These are phyloP conservation scores for Amazona ochrocephala DNA, from an alignment of 2,797 vertebrate species.

Conservation along the genomic window DNA sequence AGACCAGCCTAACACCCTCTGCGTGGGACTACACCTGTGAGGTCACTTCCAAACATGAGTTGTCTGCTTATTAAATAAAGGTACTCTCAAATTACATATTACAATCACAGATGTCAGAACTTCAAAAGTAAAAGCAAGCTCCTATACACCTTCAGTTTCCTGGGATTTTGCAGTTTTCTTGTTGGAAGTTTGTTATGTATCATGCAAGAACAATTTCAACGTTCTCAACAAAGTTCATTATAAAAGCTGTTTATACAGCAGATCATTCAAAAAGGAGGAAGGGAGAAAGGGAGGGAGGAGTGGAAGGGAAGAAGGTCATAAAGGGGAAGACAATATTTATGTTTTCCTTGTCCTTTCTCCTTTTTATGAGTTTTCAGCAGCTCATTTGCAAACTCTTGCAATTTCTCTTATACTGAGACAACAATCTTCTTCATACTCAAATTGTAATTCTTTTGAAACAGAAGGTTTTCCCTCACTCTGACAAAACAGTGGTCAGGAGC, in stretches of 20 bases:
- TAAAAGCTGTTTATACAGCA: background rate
- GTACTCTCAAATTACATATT: background rate
- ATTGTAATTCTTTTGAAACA: background rate
- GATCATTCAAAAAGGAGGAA: background rate
- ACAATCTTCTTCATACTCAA: background rate
- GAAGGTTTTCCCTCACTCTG: background rate
- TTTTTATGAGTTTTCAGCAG: background rate
- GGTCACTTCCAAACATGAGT: background rate
- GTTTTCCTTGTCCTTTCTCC: background rate
- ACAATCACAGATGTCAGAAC: background rate
- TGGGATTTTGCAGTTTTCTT: background rate
- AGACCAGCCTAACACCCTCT: background rate
- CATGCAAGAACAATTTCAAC: background rate
- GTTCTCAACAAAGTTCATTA: background rate
- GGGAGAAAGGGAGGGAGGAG: background rate
- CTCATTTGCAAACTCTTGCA: background rate
- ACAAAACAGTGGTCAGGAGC: background rate
- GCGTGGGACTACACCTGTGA: background rate
- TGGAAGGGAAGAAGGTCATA: background rate
- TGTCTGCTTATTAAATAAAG: background rate
- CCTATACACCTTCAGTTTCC: background rate
- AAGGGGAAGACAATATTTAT: background rate
- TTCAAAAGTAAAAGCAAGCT: background rate
- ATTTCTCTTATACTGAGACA: background rate
- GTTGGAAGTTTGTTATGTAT: background rate